Evolutionary conservation across 2,113 vertebrate genomes (phyloP), one percentile per base, ranked within the genome.

Genomic region (Monopterus albus): DNA sequence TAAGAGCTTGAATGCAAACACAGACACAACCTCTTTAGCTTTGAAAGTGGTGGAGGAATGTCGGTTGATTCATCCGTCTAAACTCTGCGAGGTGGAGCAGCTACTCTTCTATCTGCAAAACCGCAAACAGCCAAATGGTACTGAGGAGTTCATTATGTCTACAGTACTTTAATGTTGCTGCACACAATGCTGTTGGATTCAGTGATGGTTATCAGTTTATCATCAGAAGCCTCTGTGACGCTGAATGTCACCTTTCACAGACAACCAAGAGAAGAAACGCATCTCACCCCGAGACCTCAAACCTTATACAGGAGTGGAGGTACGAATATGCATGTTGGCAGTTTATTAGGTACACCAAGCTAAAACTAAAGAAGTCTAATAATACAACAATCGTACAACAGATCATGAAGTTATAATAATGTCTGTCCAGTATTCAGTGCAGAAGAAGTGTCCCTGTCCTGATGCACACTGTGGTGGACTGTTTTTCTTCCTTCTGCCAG

Each of bases 41-140:
- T 91, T 91, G 11, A 98, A 97, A 71, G 96, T 98, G 14, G 94
- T 98, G 69, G 96, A 98, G 47, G 97, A 98, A 64, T 98, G 97
- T 83, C 95, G 93, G 15, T 94, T 98, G 42, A 97, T 98, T 77
- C 95, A 95, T 38, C 94, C 95, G 6, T 96, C 96, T 13, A 97
- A 94, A 70, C 87, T 97, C 4, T 87, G 71, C 0, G 95, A 98
- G 45, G 96, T 98, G 42, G 95, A 98, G 58, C 97, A 97, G 79
- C 91, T 97, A 17, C 90, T 98, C 31, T 97, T 95, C 72, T 98
- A 97, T 39, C 88, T 98, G 10, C 96, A 96, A 84, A 98, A 96
- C 60, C 96, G 96, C 76, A 95, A 93, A 46, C 94, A 95, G 52
- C 52, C 92, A 0, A 66, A 76, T 2, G 94, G 92, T 75, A 94